Evolutionary conservation across 2,113 vertebrate species (phyloP).

Genomic region (Colinus virginianus): DNA sequence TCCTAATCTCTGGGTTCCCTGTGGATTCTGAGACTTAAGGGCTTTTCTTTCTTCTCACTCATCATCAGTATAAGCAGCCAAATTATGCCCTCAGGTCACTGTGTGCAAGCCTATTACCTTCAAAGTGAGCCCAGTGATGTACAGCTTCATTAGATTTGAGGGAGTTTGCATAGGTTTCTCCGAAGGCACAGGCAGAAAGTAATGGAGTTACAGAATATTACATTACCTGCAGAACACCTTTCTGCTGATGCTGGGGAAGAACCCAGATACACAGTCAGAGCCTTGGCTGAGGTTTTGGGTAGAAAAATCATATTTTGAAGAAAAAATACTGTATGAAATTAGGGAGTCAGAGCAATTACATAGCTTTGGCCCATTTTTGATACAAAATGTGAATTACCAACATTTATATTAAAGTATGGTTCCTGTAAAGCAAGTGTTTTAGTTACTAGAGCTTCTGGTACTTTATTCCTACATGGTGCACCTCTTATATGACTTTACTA

Average conservation of each 20-base stretch:
- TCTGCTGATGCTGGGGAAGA: neutral
- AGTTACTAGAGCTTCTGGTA: slow-evolving; percentile 21
- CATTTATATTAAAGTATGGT: neutral
- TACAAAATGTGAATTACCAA: neutral
- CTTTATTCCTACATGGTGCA: slow-evolving; percentile 21
- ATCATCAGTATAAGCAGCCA: neutral
- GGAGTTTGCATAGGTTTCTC: neutral
- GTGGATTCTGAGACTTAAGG: neutral
- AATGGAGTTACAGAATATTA: neutral
- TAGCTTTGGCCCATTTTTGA: neutral
- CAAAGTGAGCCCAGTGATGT: neutral
- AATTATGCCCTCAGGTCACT: neutral
- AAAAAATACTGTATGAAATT: neutral
- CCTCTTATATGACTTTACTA: slow-evolving; percentile 7
- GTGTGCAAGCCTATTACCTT: neutral
- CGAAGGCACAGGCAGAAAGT: neutral
- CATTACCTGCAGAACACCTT: neutral
- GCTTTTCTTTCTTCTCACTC: neutral
- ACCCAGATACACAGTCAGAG: neutral
- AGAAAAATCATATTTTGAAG: neutral
- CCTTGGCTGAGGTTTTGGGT: neutral
- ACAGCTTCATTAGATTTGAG: neutral
- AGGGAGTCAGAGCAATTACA: neutral
- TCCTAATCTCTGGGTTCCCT: neutral
- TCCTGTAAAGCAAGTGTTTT: neutral